Base-by-base conservation (phyloP, 1,140 invertebrate species). In the Eubasilissa regina region DNA sequence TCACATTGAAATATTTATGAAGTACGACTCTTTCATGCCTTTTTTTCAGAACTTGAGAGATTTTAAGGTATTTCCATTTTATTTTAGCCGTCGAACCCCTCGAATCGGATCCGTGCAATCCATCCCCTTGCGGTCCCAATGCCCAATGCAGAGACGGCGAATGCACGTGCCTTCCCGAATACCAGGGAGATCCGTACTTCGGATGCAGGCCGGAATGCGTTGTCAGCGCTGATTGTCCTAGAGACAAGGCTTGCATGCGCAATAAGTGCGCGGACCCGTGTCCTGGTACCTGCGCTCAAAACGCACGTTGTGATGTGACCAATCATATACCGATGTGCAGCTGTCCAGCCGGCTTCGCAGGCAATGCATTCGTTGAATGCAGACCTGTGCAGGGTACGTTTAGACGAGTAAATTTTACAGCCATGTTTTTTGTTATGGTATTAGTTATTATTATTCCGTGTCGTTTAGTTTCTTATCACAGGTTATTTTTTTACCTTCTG, bases 161-260 rank as follows among this genome's bases (percentile, higher is more conserved):
- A 64, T 94, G 93, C 83, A 87, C 88, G 25, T 94, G 94, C 82
- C 80, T 93, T 74, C 85, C 87, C 17, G 92, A 92, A 74, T 95
- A 94, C 85, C 88, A 91, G 58, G 93, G 93, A 21, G 91, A 92
- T 86, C 92, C 93, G 4, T 93, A 94, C 80, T 85, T 86, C 73
- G 92, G 90, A 17, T 97, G 96, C 86, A 88, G 94, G 80, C 95
- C 95, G 13, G 95, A 97, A 86, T 97, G 95, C 86, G 93, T 95
- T 0, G 91, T 95, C 84, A 97, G 95, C 85, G 93, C 94, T 0
- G 95, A 97, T 78, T 97, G 95, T 85, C 88, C 94, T 3, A 89
- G 92, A 56, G 90, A 91, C 58, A 94, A 92, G 86, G 92, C 94
- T 3, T 97, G 95, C 84, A 91, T 92, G 72, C 92, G 92, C 82